Conservation (phyloP, 2,797 vertebrate genomes). For the Morelia viridis region DNA sequence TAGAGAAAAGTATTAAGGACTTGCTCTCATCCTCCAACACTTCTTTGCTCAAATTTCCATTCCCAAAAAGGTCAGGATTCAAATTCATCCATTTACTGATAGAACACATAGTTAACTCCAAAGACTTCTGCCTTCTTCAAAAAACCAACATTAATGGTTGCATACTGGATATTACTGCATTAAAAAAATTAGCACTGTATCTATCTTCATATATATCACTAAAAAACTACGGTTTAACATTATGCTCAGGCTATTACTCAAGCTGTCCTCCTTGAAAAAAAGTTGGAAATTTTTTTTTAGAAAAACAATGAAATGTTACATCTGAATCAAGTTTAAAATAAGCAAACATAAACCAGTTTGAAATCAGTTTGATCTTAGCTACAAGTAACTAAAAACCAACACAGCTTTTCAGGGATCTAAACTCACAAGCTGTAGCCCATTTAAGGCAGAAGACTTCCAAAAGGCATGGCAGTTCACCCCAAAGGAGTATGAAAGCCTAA, state of each 20-base stretch:
- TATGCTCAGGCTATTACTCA: background rate
- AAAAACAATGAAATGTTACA: background rate
- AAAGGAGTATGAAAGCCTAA: background rate
- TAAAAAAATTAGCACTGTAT: background rate
- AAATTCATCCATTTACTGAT: background rate
- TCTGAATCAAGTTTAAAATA: background rate
- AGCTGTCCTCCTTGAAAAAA: background rate
- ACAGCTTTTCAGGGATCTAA: background rate
- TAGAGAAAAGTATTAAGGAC: background rate
- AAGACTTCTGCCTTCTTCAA: background rate
- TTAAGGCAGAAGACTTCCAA: background rate
- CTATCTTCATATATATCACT: too few species aligned
- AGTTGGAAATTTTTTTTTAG: background rate
- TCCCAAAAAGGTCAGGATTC: background rate
- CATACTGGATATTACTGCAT: background rate
- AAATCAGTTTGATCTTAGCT: background rate
- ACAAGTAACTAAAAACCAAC: background rate
- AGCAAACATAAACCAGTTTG: background rate
- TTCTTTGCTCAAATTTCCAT: background rate
- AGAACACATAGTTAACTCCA: background rate
- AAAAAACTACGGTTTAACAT: background rate
- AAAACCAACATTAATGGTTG: background rate
- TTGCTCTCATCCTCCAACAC: background rate
- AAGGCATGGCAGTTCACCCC: background rate
- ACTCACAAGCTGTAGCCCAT: background rate